Evolutionary conservation across 2,113 vertebrate genomes (phyloP).

Genomic region (Tautogolabrus adspersus): DNA sequence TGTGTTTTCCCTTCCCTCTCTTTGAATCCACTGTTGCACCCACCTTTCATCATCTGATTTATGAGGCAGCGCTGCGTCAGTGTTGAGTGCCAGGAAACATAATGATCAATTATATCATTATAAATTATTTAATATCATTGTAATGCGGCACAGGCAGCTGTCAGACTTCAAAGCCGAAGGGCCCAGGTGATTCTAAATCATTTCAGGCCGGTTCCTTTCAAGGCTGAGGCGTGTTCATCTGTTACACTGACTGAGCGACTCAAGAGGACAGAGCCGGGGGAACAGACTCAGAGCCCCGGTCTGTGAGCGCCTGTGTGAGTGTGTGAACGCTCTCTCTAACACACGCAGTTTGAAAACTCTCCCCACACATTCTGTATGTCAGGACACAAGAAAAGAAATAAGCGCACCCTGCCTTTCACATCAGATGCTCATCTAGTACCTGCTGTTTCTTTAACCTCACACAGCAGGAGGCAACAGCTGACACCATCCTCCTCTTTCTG

Average conservation of each 20-base stretch:
- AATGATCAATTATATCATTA: constrained; percentile 77
- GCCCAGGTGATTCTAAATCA: constrained; percentile 72
- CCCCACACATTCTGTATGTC: constrained; percentile 35
- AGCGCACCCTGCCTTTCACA: constrained; percentile 44
- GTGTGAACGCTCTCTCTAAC: background rate
- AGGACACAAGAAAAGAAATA: constrained; percentile 30
- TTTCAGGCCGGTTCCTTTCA: constrained; percentile 64
- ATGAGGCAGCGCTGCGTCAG: constrained; percentile 55
- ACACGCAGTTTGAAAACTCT: constrained; percentile 2
- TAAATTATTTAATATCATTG: constrained; percentile 74
- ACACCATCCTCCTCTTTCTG: constrained; percentile 41
- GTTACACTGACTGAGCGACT: constrained; percentile 47
- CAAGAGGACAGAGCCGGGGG: constrained; percentile 10
- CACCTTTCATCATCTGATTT: constrained; percentile 76
- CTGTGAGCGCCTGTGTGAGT: constrained; percentile 3
- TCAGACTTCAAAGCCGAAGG: constrained; percentile 74
- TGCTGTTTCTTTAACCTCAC: constrained; percentile 51
- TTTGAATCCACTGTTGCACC: constrained; percentile 63
- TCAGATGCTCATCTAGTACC: constrained; percentile 55
- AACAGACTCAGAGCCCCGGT: constrained; percentile 15
- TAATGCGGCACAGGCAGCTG: constrained; percentile 66
- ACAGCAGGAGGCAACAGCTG: constrained; percentile 55
- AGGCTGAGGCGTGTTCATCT: constrained; percentile 59
- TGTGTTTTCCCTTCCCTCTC: constrained; percentile 42
- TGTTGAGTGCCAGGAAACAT: constrained; percentile 72